phyloP scores from a whole-genome alignment of 1,140 invertebrate genomes.

The Atta colombica region DNA sequence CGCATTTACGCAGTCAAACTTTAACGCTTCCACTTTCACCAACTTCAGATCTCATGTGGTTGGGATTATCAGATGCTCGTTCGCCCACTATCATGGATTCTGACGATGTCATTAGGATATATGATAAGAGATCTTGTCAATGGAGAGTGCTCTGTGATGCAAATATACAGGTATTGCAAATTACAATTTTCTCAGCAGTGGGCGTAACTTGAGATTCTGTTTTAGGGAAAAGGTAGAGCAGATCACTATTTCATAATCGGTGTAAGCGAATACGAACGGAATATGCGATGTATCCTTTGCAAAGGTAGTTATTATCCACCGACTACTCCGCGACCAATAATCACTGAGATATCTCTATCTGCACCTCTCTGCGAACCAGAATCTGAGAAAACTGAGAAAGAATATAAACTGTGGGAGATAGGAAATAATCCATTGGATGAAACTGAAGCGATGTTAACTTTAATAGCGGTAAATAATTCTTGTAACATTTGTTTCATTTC shows the following conservation, averaged over 20 bases:
- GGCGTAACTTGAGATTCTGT: conserved; percentile 66
- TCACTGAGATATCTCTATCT: conserved; percentile 90
- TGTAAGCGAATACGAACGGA: conserved; percentile 91
- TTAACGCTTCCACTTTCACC: conserved; percentile 90
- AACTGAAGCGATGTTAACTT: conserved; percentile 93
- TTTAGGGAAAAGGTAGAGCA: conserved; percentile 89
- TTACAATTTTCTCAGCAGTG: conserved; percentile 20
- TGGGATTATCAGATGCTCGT: conserved; percentile 93
- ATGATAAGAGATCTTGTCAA: conserved; percentile 88
- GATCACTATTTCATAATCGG: conserved; percentile 95
- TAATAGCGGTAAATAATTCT: conserved; percentile 92
- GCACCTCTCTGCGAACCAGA: conserved; percentile 93
- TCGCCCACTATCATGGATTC: conserved; percentile 91
- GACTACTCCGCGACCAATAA: conserved; percentile 94
- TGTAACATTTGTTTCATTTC: conserved; percentile 42
- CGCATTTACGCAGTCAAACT: conserved; percentile 85
- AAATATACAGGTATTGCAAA: conserved; percentile 87
- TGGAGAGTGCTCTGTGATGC: conserved; percentile 95
- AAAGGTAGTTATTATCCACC: conserved; percentile 95
- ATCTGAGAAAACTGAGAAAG: conserved; percentile 93
- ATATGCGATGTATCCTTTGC: conserved; percentile 93
- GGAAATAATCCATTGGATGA: conserved; percentile 88
- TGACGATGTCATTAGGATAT: conserved; percentile 89
- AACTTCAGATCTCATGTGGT: conserved; percentile 91
- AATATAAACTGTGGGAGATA: conserved; percentile 91